phyloP scores from a whole-genome alignment of 2,797 vertebrate species.

The Schizopygopsis pylzovi region DNA sequence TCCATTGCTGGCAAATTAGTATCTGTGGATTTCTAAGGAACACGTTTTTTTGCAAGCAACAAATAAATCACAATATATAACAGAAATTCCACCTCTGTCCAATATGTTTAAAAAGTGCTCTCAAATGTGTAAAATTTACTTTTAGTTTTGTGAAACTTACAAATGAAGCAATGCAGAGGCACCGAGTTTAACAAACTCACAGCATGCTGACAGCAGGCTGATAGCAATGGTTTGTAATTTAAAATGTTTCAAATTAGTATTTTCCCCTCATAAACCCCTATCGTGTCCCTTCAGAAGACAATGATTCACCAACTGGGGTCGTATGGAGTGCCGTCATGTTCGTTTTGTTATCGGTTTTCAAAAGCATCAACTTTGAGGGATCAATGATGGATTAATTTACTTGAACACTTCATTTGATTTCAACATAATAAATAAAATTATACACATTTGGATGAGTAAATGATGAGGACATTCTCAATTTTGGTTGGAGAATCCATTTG shows the following conservation, averaged over 20 bases:
- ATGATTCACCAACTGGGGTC: not conserved
- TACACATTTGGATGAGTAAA: no score
- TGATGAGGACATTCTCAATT: not conserved
- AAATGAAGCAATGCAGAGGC: not conserved
- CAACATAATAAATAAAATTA: no score
- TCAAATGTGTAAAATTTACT: not conserved
- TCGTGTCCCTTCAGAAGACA: not conserved
- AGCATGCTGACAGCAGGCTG: not conserved
- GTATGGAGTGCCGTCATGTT: no score
- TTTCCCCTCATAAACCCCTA: not conserved
- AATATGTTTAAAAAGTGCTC: not conserved
- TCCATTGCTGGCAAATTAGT: not conserved
- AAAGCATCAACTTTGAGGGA: no score
- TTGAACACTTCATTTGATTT: no score
- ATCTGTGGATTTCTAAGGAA: constrained; percentile 1
- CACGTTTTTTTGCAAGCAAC: not conserved
- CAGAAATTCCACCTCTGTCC: not conserved
- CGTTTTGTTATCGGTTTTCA: no score
- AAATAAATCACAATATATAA: not conserved
- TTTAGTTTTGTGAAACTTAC: not conserved
- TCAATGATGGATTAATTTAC: no score
- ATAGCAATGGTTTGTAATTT: not conserved
- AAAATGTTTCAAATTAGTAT: not conserved
- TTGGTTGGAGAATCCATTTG: not conserved
- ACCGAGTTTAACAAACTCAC: not conserved